Evolutionary conservation across 1,140 invertebrate species (phyloP).

Genomic region (Drosophila auraria): DNA sequence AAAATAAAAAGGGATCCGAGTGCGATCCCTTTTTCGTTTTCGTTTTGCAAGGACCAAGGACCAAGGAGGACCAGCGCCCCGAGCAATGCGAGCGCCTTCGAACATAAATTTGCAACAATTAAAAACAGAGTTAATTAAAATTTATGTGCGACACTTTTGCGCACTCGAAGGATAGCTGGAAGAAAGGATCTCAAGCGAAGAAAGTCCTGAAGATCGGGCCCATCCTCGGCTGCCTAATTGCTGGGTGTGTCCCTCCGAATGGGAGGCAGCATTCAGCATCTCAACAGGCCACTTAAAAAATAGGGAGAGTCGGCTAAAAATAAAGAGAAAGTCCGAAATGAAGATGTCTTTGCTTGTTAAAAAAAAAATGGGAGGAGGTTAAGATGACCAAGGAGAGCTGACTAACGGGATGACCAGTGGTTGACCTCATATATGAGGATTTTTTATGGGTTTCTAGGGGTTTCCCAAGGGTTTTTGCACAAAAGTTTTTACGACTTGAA

Average conservation of each 20-base stretch:
- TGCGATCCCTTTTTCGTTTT: conserved; percentile 57
- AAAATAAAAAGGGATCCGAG: conserved; percentile 53
- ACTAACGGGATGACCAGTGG: conserved; percentile 7
- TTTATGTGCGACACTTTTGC: conserved; percentile 82
- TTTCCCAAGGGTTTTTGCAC: background rate
- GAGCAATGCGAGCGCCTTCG: conserved; percentile 23
- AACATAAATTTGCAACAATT: conserved; percentile 83
- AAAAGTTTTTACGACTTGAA: background rate
- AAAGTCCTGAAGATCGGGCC: conserved; percentile 39
- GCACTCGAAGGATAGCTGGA: conserved; percentile 33
- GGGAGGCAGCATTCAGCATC: conserved; percentile 38
- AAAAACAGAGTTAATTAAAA: conserved; percentile 84
- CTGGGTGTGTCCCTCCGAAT: conserved; percentile 66
- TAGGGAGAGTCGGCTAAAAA: background rate
- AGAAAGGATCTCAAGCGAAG: conserved; percentile 16
- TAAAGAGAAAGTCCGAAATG: conserved; percentile 1
- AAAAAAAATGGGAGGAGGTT: conserved; percentile 16
- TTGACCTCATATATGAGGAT: conserved; percentile 14
- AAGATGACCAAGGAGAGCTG: conserved; percentile 9
- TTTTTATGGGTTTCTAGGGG: background rate
- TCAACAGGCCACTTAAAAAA: conserved; percentile 54
- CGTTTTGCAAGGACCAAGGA: conserved; percentile 45
- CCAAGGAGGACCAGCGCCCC: background rate
- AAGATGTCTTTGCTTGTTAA: conserved; percentile 5
- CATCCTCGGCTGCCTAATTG: conserved; percentile 61